Percentiles rank a stretch among this genome's conserved stretches.
Evolutionary conservation across 1,140 invertebrate species (phyloP).

Genomic region (Drosophila punjabiensis): DNA sequence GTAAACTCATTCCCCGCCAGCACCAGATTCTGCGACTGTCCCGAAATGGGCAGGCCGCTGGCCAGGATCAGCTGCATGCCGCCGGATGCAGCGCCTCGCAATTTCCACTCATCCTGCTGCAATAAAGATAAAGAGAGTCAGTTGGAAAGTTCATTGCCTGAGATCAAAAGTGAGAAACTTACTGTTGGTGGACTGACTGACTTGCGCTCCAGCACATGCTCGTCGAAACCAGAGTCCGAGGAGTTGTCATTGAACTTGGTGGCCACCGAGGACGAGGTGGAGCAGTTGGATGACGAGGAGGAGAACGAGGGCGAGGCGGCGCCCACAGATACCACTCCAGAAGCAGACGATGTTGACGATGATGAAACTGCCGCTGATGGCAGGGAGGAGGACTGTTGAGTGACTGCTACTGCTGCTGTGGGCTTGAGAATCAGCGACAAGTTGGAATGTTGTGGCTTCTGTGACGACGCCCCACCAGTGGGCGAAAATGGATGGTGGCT

Average conservation of each 20-base stretch:
- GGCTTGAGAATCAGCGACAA: constrained; percentile 51
- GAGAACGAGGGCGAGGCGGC: constrained; percentile 76
- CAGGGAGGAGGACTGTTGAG: constrained; percentile 64
- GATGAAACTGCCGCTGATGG: constrained; percentile 21
- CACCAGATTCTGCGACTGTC: constrained; percentile 76
- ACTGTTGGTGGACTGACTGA: constrained; percentile 77
- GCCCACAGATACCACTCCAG: constrained; percentile 81
- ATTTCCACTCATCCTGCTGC: constrained; percentile 71
- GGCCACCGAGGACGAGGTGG: constrained; percentile 69
- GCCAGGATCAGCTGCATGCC: constrained; percentile 72
- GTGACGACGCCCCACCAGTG: constrained; percentile 4
- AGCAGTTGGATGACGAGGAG: constrained; percentile 73
- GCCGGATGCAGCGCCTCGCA: constrained; percentile 29
- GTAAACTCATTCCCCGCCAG: constrained; percentile 78
- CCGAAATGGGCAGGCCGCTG: constrained; percentile 73
- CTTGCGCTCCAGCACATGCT: constrained; percentile 86
- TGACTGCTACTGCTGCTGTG: constrained; percentile 44
- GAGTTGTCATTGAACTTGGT: constrained; percentile 88
- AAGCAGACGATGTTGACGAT: constrained; percentile 79
- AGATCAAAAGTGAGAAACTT: constrained; percentile 1
- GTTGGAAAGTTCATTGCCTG: background rate
- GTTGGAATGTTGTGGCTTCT: constrained; percentile 61
- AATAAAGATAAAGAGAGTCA: constrained; percentile 6
- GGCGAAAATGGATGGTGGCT: background rate
- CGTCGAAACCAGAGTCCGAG: constrained; percentile 89